Percentiles rank a stretch among this genome's conserved stretches.
Conservation (phyloP, 2,113 vertebrate genomes). For the Puffinus mauretanicus region DNA sequence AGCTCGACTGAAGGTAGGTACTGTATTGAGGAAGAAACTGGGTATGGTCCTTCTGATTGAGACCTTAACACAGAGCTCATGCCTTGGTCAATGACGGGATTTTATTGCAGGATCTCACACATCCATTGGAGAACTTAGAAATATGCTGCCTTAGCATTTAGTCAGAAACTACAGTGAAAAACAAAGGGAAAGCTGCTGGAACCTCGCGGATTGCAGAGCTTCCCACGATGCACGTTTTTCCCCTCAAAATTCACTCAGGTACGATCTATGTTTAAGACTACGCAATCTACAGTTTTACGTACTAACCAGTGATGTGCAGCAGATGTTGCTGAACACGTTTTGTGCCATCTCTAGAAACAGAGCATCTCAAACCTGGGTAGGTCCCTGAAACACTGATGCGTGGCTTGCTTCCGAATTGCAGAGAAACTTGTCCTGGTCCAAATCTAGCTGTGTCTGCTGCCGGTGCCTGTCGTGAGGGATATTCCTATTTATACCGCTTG, state of each 20-base stretch:
- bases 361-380: neutral
- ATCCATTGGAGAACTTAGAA: neutral
- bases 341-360: neutral
- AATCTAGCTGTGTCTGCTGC: neutral
- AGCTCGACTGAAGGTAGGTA: neutral
- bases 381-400: neutral
- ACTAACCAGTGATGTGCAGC: neutral
- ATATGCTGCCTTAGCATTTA: neutral
- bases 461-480: accelerated
- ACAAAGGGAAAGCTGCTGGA: neutral
- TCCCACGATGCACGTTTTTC: accelerated
- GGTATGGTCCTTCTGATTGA: neutral
- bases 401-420: neutral
- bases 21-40: neutral
- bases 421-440: neutral
- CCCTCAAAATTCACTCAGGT: neutral
- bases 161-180: neutral
- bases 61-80: neutral
- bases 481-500: neutral
- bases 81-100: neutral
- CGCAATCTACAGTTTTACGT: neutral
- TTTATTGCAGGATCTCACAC: neutral
- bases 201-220: neutral
- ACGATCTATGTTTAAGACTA: accelerated
- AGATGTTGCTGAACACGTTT: neutral